Conservation (phyloP, 1,140 invertebrate species). For the Drosophila navojoa region DNA sequence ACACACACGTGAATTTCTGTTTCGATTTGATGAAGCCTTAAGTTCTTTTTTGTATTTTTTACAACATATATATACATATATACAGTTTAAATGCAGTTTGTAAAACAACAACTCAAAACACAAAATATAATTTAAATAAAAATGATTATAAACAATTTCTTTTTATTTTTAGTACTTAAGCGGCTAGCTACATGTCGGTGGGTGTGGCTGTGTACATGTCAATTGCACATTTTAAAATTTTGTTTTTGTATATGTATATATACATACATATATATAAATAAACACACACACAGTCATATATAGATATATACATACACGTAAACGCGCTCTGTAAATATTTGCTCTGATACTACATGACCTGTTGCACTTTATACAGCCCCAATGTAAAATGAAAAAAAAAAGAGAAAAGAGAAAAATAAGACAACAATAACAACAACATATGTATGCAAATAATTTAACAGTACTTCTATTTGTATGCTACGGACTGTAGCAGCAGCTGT, state of each 20-base stretch:
- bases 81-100: slow-evolving; percentile 50
- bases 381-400: slow-evolving; percentile 19
- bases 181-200: slow-evolving; percentile 14
- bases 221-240: slow-evolving; percentile 53
- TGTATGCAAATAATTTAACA: slow-evolving; percentile 28
- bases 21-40: slow-evolving; percentile 61
- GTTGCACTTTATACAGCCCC: slow-evolving; percentile 69
- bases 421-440: slow-evolving; percentile 24
- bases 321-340: slow-evolving; percentile 72
- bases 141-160: slow-evolving; percentile 64
- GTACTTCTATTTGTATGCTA: slow-evolving; percentile 30
- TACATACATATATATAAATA: slow-evolving; percentile 29
- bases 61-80: slow-evolving; percentile 30
- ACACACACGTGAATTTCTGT: slow-evolving; percentile 56
- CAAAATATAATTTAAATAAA: slow-evolving; percentile 81
- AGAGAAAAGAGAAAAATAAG: slow-evolving; percentile 5
- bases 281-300: slow-evolving; percentile 9
- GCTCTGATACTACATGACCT: slow-evolving; percentile 64
- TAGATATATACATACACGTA: slow-evolving; percentile 39
- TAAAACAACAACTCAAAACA: slow-evolving; percentile 73
- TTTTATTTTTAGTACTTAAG: slow-evolving; percentile 12
- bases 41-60: slow-evolving; percentile 70
- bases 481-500: slow-evolving; percentile 62
- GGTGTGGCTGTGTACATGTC: slow-evolving; percentile 65
- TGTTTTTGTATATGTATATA: slow-evolving; percentile 23